A percentile compares a stretch with the other conserved stretches of the same genome.
These are phyloP conservation scores for chimpanzee (Pan troglodytes) DNA, from an alignment of 2,113 vertebrate genomes.

Conservation along the genomic window NHGRI_mPanTro3-v2.1_pri NC_072402.2:116406501-116407000, in stretches of 20 bases:
- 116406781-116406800: slow-evolving; percentile 25
- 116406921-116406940: neutral
- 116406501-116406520: slow-evolving; percentile 37
- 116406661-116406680: neutral
- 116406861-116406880: neutral
- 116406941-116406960: neutral
- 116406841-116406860: neutral
- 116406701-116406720: neutral
- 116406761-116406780: neutral
- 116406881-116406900: slow-evolving; percentile 37
- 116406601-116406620: neutral
- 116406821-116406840: slow-evolving; percentile 13
- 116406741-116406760: neutral
- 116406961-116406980: neutral
- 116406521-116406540: slow-evolving; percentile 64
- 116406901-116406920: slow-evolving; percentile 7
- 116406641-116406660: neutral
- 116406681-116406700: neutral
- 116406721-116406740: neutral
- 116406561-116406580: neutral
- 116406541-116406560: slow-evolving; percentile 28
- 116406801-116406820: neutral
- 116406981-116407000: slow-evolving; percentile 61
- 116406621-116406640: slow-evolving; percentile 43
- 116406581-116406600: neutral